phyloP scores from a whole-genome alignment of 2,888 invertebrate genomes.

The Ctenicera cuprea region DNA sequence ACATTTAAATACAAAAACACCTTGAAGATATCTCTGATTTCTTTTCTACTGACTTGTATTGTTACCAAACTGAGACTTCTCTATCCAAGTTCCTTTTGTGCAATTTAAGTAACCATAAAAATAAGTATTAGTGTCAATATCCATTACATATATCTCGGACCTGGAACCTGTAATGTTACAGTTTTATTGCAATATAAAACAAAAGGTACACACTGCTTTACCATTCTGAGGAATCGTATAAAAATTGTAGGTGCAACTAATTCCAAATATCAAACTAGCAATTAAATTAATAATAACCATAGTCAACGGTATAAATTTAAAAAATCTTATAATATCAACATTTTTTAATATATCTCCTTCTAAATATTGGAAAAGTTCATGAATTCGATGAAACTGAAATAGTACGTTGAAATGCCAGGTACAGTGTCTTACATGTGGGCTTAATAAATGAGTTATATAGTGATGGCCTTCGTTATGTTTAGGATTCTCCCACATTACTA shows the following conservation, averaged over 20 bases:
- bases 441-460: conserved; percentile 71
- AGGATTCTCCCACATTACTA: conserved; percentile 34
- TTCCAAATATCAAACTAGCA: conserved; percentile 41
- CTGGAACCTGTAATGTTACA: background rate
- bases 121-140: background rate
- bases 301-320: conserved; percentile 48
- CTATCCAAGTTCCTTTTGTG: conserved; percentile 27
- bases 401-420: conserved; percentile 50
- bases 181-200: background rate
- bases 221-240: background rate
- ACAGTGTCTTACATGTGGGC: conserved; percentile 60
- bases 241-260: conserved; percentile 35
- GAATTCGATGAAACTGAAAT: conserved; percentile 55
- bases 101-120: conserved; percentile 41
- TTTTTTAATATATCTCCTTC: conserved; percentile 48
- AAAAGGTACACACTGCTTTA: background rate
- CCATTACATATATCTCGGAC: background rate
- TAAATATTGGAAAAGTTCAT: conserved; percentile 43
- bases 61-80: conserved; percentile 7
- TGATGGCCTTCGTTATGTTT: conserved; percentile 70
- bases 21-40: too few species aligned
- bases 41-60: background rate
- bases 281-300: conserved; percentile 48
- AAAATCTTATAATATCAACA: conserved; percentile 33
- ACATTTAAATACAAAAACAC: background rate